A percentile compares a stretch with the other conserved stretches of the same genome.
These are phyloP conservation scores for Drosophila mettleri DNA, from an alignment of 2,888 invertebrate species.

Conservation along the genomic window DNA sequence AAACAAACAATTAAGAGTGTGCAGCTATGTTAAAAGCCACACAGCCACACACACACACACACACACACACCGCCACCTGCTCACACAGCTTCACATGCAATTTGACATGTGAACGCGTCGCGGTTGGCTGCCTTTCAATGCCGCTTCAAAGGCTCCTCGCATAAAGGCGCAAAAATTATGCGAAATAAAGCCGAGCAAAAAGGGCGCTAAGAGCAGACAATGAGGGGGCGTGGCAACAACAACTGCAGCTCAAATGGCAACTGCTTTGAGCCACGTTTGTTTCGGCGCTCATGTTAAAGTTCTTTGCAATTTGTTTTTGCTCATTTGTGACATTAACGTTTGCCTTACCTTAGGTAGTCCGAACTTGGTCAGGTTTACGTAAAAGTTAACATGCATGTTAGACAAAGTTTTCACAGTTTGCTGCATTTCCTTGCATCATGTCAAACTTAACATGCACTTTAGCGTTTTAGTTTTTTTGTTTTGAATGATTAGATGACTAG, in stretches of 20 bases:
- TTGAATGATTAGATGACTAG: neutral
- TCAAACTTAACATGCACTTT: neutral
- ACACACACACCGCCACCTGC: slow-evolving; percentile 12
- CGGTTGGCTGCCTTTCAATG: slow-evolving; percentile 68
- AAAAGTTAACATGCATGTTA: neutral
- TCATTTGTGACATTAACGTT: neutral
- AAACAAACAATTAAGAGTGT: slow-evolving; percentile 76
- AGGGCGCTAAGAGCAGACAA: slow-evolving; percentile 24
- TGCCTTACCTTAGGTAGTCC: neutral
- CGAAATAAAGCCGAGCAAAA: slow-evolving; percentile 60
- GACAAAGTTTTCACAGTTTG: neutral
- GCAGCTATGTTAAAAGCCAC: slow-evolving; percentile 31
- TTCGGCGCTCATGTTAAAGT: neutral
- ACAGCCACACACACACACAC: slow-evolving; percentile 22
- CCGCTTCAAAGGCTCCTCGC: slow-evolving; percentile 61
- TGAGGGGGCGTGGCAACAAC: slow-evolving; percentile 21
- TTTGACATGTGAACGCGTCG: slow-evolving; percentile 55
- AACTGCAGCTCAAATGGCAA: slow-evolving; percentile 22
- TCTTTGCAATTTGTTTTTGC: neutral
- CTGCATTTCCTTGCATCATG: neutral
- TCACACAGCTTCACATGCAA: slow-evolving; percentile 49
- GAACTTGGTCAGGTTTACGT: neutral
- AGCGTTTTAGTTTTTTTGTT: neutral
- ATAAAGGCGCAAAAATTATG: slow-evolving; percentile 67
- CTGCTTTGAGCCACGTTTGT: neutral